Evolutionary conservation across 2,113 vertebrate species (phyloP).

Genomic region (Phaethon lepturus): DNA sequence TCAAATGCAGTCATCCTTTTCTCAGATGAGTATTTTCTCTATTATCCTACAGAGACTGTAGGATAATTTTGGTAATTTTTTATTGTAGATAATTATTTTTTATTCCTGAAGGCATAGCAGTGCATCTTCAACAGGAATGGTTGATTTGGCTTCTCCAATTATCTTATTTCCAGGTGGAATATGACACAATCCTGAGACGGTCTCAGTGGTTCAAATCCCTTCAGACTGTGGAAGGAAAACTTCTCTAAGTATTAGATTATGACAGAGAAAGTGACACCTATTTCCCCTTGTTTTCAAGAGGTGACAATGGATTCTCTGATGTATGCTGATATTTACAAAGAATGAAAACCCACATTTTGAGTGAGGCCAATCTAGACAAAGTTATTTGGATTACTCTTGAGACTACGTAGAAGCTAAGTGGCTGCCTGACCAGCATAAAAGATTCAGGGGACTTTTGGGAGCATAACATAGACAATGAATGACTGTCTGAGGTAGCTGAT

Average conservation of each 20-base stretch:
- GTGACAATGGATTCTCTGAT: not conserved
- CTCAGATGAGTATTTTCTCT: not conserved
- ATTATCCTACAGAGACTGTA: not conserved
- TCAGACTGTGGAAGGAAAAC: not conserved
- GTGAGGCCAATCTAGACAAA: not conserved
- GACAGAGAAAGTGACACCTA: not conserved
- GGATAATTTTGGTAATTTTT: not conserved
- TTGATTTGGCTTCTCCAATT: not conserved
- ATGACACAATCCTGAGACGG: not conserved
- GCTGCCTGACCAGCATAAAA: not conserved
- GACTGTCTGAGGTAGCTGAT: not conserved
- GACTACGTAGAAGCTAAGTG: not conserved
- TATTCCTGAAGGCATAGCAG: not conserved
- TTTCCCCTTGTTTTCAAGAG: not conserved
- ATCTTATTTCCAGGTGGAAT: not conserved
- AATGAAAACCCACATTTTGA: not conserved
- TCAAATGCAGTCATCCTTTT: not conserved
- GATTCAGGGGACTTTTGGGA: not conserved
- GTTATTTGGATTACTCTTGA: not conserved
- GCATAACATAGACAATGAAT: not conserved
- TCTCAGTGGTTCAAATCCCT: not conserved
- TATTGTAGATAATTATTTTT: not conserved
- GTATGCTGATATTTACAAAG: not conserved
- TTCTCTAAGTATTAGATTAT: not conserved
- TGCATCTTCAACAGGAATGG: not conserved